These are phyloP conservation scores for Callosobruchus maculatus DNA, from an alignment of 2,888 invertebrate genomes.

Conservation along the genomic window DNA sequence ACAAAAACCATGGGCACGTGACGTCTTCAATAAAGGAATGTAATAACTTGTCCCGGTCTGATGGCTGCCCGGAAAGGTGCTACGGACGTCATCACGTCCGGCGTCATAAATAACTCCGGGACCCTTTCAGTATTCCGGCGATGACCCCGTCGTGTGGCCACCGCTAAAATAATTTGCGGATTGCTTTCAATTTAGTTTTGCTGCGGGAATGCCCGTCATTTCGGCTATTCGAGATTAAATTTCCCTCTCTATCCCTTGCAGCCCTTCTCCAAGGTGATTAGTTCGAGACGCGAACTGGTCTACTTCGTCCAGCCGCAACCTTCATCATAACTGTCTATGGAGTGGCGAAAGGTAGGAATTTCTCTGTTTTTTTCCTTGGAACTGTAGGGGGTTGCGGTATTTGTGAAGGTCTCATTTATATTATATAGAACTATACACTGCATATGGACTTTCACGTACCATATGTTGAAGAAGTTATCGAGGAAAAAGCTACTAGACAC, in stretches of 20 bases:
- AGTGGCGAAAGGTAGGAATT: not conserved
- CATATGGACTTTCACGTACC: no score
- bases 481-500: no score
- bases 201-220: slow-evolving; percentile 13
- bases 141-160: slow-evolving; percentile 8
- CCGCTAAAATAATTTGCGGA: slow-evolving; percentile 18
- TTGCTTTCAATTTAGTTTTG: slow-evolving; percentile 18
- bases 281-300: not conserved
- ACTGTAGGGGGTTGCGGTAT: no score
- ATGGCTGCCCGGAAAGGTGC: not conserved
- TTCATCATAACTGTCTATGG: not conserved
- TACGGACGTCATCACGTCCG: not conserved
- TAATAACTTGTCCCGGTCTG: no score
- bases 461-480: no score
- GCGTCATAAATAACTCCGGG: not conserved
- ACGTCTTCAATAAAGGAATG: no score
- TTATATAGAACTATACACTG: no score
- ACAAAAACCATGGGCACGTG: no score
- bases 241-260: slow-evolving; percentile 4
- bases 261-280: not conserved
- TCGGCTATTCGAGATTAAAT: slow-evolving; percentile 19
- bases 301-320: not conserved
- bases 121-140: not conserved
- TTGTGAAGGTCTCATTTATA: no score
- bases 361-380: no score